Evolutionary conservation across 2,113 vertebrate species (phyloP), one percentile per base, ranked within the genome.

Genomic region (Mormoops blainvillei): DNA sequence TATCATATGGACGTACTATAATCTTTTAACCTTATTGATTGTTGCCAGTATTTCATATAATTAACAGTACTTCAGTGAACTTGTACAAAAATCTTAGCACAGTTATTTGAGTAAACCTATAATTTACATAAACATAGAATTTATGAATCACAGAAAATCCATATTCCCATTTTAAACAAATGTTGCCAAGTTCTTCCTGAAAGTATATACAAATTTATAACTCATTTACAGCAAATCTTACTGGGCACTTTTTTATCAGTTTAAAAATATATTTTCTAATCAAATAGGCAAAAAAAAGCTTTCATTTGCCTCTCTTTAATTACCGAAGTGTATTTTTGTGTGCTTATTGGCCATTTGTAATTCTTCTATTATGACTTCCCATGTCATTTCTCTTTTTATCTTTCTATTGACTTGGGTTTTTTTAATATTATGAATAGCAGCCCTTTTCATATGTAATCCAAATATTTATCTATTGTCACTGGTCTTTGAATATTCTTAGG

Each of bases 121-220:
- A 19, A 70, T 90, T 80, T 76, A 38, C 70, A 43, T 70, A 80
- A 56, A 45, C 58, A 77, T 4, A 92, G n/a, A 83, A 67, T 88
- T 91, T 96, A 38, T 94, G 45, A 94, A 18, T 95, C 76, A 87
- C 54, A 97, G n/a, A 56, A 20, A 78, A 93, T 38, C 61, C 26
- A 58, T 3, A 87, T 68, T 90, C 87, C 48, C 16, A 77, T 91
- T 89, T 87, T 65, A 81, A 92, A 63, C 16, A 78, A 58, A 83
- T 85, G 22, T 67, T 73, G 3, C 38, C 81, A 78, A 77, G 26
- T 87, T 93, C 31, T 73, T 84, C 14, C 54, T 87, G 11, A 93
- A 95, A 94, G n/a, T 63, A 81, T 80, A 33, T 50, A 82, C 61
- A 58, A 73, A 94, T 41, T 78, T 87, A 84, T 43, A 80, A 5